These are phyloP conservation scores for Pantherophis alleghaniensis DNA, from an alignment of 2,797 vertebrate genomes.

Conservation along the genomic window DNA sequence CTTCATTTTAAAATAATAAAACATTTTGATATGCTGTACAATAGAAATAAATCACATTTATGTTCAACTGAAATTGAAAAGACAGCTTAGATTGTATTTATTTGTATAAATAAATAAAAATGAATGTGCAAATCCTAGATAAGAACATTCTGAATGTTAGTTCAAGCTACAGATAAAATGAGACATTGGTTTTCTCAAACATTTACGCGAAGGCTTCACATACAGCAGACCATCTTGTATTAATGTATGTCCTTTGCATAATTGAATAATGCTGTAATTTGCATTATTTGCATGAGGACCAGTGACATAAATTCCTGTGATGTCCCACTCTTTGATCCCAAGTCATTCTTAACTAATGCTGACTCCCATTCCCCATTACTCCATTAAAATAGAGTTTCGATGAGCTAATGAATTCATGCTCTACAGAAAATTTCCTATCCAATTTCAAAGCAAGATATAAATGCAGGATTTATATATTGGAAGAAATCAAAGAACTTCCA, in stretches of 20 bases:
- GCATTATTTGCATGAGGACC: neutral
- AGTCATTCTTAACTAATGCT: neutral
- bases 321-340: neutral
- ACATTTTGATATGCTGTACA: neutral
- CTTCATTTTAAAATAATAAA: neutral
- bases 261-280: neutral
- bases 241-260: neutral
- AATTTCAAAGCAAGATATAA: neutral
- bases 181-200: neutral
- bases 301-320: neutral
- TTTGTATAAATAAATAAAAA: neutral
- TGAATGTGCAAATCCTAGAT: neutral
- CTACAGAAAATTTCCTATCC: neutral
- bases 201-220: neutral
- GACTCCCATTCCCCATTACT: neutral
- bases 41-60: neutral
- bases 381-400: neutral
- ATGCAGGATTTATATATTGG: neutral
- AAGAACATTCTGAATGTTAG: neutral
- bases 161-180: neutral
- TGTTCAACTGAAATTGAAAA: neutral
- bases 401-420: neutral
- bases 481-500: slow-evolving; percentile 38
- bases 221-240: neutral
- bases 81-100: neutral